Evolutionary conservation across 1,140 invertebrate species (phyloP), one percentile per base, ranked within the genome.

Genomic region (Drosophila micromelanica): DNA sequence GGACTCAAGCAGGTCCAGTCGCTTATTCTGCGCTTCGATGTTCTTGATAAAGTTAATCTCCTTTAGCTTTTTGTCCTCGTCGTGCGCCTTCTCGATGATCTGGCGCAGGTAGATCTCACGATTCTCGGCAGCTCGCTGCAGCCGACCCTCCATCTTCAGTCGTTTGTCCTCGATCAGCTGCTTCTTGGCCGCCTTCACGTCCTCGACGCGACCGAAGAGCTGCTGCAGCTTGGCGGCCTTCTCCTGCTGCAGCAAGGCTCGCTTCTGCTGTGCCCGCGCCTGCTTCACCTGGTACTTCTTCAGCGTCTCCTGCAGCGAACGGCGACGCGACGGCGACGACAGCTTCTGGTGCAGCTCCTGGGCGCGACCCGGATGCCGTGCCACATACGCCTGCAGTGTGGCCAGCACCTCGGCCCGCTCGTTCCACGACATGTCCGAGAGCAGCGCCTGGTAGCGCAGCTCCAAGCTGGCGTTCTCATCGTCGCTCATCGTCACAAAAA

Each of bases 41-140:
- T 97, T 97, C 92, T 99, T 99, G 57, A 99, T 99, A 92, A 99
- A 99, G 30, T 98, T 98, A 68, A 99, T 99, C 93, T 99, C 98
- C 80, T 98, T 97, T 0, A 98, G 93, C 92, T 99, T 99, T 45
- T 98, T 97, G 76, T 99, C 98, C 92, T 99, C 98, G 82, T 99
- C 98, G 80, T 99, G 98, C 2, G 98, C 98, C 92, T 99, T 99
- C 61, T 96, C 95, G 2, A 98, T 96, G 75, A 98, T 97, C 68
- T 96, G 96, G 82, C 94, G 94, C 0, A 95, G 81, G 78, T 94
- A 94, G 77, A 96, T 94, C 56, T 96, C 96, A 17, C 98, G 93
- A 90, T 99, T 99, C 86, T 98, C 97, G 57, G 98, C 97, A 0
- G 98, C 98, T 73, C 96, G 94, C 81, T 97, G 96, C 56, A 99